Evolutionary conservation across 2,113 vertebrate species (phyloP).

Genomic region (Mormyrus lacerda): DNA sequence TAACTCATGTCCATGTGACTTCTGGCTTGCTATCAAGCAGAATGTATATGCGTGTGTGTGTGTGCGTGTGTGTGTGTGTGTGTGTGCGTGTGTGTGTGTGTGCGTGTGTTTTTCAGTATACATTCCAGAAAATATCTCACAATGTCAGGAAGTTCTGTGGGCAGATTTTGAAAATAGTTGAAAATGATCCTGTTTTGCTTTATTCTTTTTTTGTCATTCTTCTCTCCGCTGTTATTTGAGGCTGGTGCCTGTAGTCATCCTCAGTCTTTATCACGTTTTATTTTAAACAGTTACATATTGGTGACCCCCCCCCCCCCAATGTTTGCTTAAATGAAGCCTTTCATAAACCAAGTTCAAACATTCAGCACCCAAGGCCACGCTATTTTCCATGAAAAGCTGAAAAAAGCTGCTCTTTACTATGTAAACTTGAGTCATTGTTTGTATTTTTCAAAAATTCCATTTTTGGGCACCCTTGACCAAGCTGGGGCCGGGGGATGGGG

Average conservation of each 20-base stretch:
- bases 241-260: neutral
- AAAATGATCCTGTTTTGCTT: neutral
- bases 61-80: too few species aligned
- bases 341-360: constrained; percentile 65
- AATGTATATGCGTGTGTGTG: neutral
- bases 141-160: neutral
- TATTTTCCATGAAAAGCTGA: constrained; percentile 70
- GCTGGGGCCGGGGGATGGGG: neutral
- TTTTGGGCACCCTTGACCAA: constrained; percentile 35
- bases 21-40: neutral
- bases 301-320: constrained; percentile 35
- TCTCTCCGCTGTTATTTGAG: neutral
- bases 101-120: neutral
- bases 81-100: too few species aligned
- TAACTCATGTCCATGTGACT: neutral
- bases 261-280: constrained; percentile 22
- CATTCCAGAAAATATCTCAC: neutral
- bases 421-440: constrained; percentile 66
- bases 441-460: constrained; percentile 56
- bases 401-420: constrained; percentile 60
- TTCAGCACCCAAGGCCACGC: constrained; percentile 65
- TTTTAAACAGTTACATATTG: constrained; percentile 56
- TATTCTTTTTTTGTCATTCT: neutral
- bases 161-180: neutral
- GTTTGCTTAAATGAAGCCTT: constrained; percentile 64